Base-by-base conservation (phyloP, 2,888 invertebrate genomes). In the Philereme vetulata region DNA sequence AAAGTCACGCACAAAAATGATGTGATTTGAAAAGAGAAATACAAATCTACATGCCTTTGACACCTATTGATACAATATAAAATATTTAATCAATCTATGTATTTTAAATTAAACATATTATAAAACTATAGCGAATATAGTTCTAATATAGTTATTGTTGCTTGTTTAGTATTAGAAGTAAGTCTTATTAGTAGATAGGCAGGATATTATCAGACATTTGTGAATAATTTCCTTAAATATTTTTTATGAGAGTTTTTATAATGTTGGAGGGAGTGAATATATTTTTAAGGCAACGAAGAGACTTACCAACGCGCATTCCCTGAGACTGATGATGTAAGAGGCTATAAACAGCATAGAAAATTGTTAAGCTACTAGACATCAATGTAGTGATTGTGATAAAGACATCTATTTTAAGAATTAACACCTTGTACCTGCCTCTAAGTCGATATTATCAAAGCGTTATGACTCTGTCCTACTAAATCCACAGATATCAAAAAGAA, bases 281-380 rank as follows among this genome's bases (percentile, higher is more conserved):
- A 85, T 81, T 80, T 81, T 83, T 91, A 90, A 91, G 91, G 90
- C 85, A 91, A 91, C 91, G 90, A 90, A 88, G 88, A 91, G 90
- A 91, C 91, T 91, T 84, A 87, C 85, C 88, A 90, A 86, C 89
- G 84, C 81, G 89, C 91, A 91, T 91, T 91, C 91, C 91, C 91
- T 83, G 90, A 91, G 91, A 91, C 91, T 91, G 91, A 80, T 68
- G 80, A 75, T 85, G 84, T 77, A 83, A 81, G 89, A 89, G 88
- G 90, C 88, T 88, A 55, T 64, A 85, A 82, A 86, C 77, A 85
- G 78, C 81, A 81, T 81, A 77, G 80, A 76, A 76, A 82, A 77
- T 77, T 81, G 77, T 76, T 83, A 80, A 82, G 66, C 81, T 77
- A 64, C 60, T 66, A 63, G 63, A 63, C 61, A 66, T 57, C 65